Conservation (phyloP, 2,888 invertebrate species). For the Dyspetes luteomarginatus region DNA sequence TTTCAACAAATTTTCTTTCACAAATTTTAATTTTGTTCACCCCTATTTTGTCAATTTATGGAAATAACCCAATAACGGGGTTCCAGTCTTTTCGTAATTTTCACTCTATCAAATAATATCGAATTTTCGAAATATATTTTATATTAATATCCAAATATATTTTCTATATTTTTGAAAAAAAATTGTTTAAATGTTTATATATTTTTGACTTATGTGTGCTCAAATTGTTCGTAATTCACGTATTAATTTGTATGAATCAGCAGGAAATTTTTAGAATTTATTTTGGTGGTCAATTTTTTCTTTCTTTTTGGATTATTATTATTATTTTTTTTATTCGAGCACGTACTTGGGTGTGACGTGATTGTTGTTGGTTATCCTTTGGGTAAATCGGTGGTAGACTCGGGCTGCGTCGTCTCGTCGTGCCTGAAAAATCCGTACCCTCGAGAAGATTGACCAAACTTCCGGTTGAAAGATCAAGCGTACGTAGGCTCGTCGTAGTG, state of each 20-base stretch:
- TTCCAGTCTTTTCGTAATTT: no score
- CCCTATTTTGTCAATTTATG: no score
- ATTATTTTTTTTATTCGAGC: background rate
- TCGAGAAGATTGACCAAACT: conserved; percentile 83
- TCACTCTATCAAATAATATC: no score
- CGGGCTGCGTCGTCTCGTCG: conserved; percentile 86
- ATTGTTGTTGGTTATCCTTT: conserved; percentile 81
- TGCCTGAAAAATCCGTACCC: conserved; percentile 83
- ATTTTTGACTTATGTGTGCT: no score
- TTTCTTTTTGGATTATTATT: conserved; percentile 14
- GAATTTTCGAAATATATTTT: no score
- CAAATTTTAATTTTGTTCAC: no score
- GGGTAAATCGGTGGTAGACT: conserved; percentile 88
- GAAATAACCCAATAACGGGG: no score
- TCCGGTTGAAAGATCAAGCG: conserved; percentile 73
- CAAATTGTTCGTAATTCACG: no score
- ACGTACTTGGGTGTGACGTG: conserved; percentile 45
- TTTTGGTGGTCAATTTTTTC: conserved; percentile 1
- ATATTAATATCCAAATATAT: background rate
- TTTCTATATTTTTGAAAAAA: background rate
- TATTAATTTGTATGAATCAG: no score
- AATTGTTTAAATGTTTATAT: no score
- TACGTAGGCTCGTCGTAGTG: conserved; percentile 70
- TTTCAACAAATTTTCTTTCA: background rate
- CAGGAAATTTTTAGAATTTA: no score